phyloP scores from a whole-genome alignment of 2,797 vertebrate species.

The Mionectes olivaceus region DNA sequence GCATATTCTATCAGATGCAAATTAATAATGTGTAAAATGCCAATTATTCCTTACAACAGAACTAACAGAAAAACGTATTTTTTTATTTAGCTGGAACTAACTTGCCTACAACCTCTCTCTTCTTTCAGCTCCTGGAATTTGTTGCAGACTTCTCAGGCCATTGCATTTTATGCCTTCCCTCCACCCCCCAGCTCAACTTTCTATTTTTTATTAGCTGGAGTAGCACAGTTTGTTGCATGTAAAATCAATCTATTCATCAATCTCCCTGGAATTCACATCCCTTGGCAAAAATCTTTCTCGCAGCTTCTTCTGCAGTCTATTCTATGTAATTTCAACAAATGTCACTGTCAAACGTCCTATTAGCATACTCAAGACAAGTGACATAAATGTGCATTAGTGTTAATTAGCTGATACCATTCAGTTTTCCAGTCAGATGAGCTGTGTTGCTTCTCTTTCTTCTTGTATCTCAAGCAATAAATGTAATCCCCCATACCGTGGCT shows the following conservation, averaged over 20 bases:
- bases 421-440: neutral
- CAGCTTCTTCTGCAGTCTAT: neutral
- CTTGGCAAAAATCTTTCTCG: neutral
- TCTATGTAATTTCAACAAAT: neutral
- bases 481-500: neutral
- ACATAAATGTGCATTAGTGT: neutral
- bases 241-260: neutral
- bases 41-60: neutral
- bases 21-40: neutral
- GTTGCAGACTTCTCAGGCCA: neutral
- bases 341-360: neutral
- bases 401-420: neutral
- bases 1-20: neutral
- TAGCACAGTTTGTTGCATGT: neutral
- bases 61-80: neutral
- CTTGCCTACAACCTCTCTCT: neutral
- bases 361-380: neutral
- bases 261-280: neutral
- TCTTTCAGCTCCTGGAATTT: neutral
- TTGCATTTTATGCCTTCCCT: neutral
- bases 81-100: neutral
- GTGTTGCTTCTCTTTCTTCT: neutral
- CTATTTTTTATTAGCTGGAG: neutral
- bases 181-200: fast-evolving
- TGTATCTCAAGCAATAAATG: neutral